A percentile compares a stretch with the other conserved stretches of the same genome.
phyloP scores from a whole-genome alignment of 2,113 vertebrate species.

The Pitta sordida region DNA sequence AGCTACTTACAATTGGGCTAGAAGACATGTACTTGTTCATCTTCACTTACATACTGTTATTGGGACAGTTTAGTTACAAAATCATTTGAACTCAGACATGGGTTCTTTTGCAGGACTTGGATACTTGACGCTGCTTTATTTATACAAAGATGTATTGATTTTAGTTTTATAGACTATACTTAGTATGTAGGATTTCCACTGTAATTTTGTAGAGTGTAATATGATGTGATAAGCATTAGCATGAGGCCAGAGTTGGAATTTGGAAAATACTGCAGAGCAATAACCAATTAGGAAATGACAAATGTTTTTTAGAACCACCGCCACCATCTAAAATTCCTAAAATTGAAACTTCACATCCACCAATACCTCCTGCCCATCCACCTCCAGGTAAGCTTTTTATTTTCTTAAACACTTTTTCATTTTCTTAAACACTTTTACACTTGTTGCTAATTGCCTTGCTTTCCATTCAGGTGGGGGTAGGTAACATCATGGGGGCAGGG shows the following conservation, averaged over 20 bases:
- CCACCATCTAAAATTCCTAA: slow-evolving; percentile 91
- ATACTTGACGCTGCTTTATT: neutral
- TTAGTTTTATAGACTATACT: neutral
- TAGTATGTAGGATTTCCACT: neutral
- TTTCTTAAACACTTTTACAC: neutral
- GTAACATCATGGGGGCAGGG: neutral
- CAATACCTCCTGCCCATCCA: slow-evolving; percentile 86
- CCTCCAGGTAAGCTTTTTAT: slow-evolving; percentile 82
- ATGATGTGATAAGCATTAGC: neutral
- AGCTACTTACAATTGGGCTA: neutral
- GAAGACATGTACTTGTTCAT: neutral
- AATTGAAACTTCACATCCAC: slow-evolving; percentile 90
- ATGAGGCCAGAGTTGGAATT: neutral
- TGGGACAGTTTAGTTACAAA: neutral
- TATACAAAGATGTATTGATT: neutral
- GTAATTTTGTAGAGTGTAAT: neutral
- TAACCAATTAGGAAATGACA: neutral
- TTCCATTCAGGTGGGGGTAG: neutral
- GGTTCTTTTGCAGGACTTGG: neutral
- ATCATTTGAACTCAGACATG: neutral
- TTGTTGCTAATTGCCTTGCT: neutral
- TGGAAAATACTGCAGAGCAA: neutral
- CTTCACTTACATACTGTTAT: neutral
- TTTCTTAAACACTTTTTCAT: neutral
- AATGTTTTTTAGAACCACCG: slow-evolving; percentile 83